phyloP scores from a whole-genome alignment of 1,140 invertebrate species.

The Cydia amplana region DNA sequence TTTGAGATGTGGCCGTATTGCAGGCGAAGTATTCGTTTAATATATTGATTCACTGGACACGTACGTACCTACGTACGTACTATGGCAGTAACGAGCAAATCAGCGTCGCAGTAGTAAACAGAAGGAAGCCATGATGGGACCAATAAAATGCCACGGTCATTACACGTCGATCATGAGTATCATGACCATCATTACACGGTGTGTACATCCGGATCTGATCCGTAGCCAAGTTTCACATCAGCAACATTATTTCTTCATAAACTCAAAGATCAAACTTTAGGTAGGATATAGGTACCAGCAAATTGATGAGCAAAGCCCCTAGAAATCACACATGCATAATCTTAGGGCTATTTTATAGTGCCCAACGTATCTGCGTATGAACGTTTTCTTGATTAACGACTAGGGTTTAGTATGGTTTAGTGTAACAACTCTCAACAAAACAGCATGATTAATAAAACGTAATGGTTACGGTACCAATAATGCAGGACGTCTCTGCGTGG shows the following conservation, averaged over 20 bases:
- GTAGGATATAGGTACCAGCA: too few species aligned
- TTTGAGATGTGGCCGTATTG: too few species aligned
- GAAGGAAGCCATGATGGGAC: conserved; percentile 23
- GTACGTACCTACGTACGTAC: conserved; percentile 33
- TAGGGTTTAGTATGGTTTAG: too few species aligned
- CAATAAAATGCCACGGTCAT: conserved; percentile 26
- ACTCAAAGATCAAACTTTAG: too few species aligned
- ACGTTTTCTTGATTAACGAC: too few species aligned
- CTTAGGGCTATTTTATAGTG: too few species aligned
- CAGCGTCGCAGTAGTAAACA: conserved; percentile 34
- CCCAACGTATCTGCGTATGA: too few species aligned
- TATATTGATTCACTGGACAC: conserved; percentile 50
- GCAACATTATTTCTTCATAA: too few species aligned
- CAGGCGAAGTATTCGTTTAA: conserved; percentile 25
- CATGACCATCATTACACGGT: background rate
- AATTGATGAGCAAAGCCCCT: too few species aligned
- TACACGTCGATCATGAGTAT: background rate
- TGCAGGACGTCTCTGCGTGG: conserved; percentile 38
- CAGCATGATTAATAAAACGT: too few species aligned
- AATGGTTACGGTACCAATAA: background rate
- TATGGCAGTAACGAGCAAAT: conserved; percentile 44
- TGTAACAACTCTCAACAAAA: too few species aligned
- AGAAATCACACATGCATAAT: too few species aligned
- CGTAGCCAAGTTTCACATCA: background rate
- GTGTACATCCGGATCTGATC: background rate